A percentile compares a stretch with the other conserved stretches of the same genome.
phyloP scores from a whole-genome alignment of 2,113 vertebrate genomes.

The Lasiurus cinereus region DNA sequence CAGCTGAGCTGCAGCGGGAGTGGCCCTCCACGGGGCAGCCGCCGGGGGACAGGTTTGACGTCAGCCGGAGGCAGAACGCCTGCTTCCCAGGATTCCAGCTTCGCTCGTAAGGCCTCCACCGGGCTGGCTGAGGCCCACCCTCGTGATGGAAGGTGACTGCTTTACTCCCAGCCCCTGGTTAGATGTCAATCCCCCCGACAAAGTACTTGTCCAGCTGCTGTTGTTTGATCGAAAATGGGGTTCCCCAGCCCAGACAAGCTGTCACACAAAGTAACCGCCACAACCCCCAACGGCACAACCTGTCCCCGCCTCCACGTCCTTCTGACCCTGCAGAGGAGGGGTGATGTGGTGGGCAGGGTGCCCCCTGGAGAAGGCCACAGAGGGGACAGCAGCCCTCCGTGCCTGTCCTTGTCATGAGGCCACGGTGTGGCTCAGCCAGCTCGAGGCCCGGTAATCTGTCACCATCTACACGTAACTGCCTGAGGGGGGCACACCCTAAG shows the following conservation, averaged over 20 bases:
- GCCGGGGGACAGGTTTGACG: not conserved
- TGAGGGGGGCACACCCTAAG: not conserved
- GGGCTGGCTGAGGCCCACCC: not conserved
- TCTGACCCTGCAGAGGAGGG: not conserved
- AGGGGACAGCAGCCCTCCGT: not conserved
- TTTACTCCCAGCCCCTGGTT: not conserved
- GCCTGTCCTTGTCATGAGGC: no score
- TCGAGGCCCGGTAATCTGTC: not conserved
- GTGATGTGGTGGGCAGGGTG: accelerated
- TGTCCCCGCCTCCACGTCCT: not conserved
- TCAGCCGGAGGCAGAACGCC: accelerated
- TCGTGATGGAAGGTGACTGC: no score
- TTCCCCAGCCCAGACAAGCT: no score
- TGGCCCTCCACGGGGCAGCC: not conserved
- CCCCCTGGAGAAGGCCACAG: not conserved
- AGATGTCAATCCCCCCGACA: no score
- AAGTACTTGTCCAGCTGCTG: not conserved
- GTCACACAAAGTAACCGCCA: not conserved
- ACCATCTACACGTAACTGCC: not conserved
- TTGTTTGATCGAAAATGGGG: not conserved
- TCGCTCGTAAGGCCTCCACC: not conserved
- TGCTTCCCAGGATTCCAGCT: not conserved
- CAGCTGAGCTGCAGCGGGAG: accelerated
- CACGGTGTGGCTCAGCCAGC: not conserved
- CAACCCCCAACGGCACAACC: accelerated